Percentiles rank a stretch among this genome's conserved stretches.
Evolutionary conservation across 2,888 invertebrate species (phyloP).

Genomic region (Muschampia plurimacula): DNA sequence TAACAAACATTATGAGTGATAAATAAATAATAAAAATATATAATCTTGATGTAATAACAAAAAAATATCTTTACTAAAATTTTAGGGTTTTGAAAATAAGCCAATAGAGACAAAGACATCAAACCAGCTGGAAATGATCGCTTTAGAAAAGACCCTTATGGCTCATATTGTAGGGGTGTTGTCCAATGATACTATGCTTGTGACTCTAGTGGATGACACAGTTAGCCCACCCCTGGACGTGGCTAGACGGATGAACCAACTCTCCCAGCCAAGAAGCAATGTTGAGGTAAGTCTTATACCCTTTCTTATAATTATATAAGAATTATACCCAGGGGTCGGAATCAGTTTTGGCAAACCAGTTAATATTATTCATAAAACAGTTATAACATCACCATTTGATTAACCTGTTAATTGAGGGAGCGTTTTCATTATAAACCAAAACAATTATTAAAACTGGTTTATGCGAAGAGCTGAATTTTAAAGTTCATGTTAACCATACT

Average conservation of each 20-base stretch:
- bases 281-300: conserved; percentile 64
- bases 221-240: conserved; percentile 84
- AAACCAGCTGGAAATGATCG: conserved; percentile 88
- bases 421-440: too few species aligned
- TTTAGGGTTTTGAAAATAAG: conserved; percentile 82
- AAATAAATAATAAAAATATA: too few species aligned
- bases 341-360: too few species aligned
- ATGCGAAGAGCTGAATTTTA: too few species aligned
- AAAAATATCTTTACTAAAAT: background rate
- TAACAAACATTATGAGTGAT: too few species aligned
- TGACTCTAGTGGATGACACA: conserved; percentile 86
- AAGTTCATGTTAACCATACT: too few species aligned
- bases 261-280: conserved; percentile 70
- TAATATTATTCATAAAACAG: too few species aligned
- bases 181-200: conserved; percentile 83
- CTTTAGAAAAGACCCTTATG: conserved; percentile 87
- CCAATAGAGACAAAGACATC: conserved; percentile 84
- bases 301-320: too few species aligned
- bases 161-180: conserved; percentile 85
- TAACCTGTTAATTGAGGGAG: too few species aligned
- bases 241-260: conserved; percentile 81
- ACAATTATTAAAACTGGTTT: too few species aligned
- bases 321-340: too few species aligned
- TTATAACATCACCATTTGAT: too few species aligned
- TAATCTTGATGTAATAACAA: background rate